Evolutionary conservation across 2,113 vertebrate genomes (phyloP).

Genomic region (Myxocyprinus asiaticus): DNA sequence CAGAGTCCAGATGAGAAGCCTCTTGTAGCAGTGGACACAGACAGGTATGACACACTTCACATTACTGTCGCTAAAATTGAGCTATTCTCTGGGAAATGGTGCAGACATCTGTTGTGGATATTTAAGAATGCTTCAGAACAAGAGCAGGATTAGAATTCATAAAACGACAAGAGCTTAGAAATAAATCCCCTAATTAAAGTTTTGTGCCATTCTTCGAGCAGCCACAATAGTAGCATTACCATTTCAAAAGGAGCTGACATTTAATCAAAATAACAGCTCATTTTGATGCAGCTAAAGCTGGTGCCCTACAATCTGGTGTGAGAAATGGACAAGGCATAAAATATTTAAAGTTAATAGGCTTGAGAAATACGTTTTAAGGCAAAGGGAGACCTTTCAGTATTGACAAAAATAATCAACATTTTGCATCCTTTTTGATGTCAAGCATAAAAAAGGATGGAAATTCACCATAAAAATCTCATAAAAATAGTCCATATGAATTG

Average conservation of each 20-base stretch:
- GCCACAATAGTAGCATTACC: not conserved
- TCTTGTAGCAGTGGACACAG: slow-evolving; percentile 95
- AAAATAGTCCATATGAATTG: too few relatives aligned
- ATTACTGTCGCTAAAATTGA: not conserved
- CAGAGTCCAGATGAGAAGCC: slow-evolving; percentile 98
- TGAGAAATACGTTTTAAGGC: not conserved
- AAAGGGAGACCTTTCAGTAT: too few relatives aligned
- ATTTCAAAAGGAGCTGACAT: not conserved
- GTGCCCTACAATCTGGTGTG: not conserved
- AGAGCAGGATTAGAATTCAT: not conserved
- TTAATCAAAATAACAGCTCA: slow-evolving; percentile 22
- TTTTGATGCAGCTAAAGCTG: not conserved
- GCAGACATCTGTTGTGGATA: not conserved
- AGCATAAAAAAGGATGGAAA: too few relatives aligned
- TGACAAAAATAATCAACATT: too few relatives aligned
- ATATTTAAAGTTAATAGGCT: not conserved
- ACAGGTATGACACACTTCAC: slow-evolving; percentile 80
- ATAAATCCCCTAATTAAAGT: not conserved
- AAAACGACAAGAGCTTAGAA: not conserved
- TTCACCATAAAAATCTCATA: too few relatives aligned
- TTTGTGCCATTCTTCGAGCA: slow-evolving; percentile 6
- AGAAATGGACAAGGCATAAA: slow-evolving; percentile 32
- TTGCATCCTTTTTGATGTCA: too few relatives aligned
- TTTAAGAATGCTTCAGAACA: not conserved
- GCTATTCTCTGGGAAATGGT: not conserved